Evolutionary conservation across 2,113 vertebrate species (phyloP).

Genomic region (Chrysemys picta): DNA sequence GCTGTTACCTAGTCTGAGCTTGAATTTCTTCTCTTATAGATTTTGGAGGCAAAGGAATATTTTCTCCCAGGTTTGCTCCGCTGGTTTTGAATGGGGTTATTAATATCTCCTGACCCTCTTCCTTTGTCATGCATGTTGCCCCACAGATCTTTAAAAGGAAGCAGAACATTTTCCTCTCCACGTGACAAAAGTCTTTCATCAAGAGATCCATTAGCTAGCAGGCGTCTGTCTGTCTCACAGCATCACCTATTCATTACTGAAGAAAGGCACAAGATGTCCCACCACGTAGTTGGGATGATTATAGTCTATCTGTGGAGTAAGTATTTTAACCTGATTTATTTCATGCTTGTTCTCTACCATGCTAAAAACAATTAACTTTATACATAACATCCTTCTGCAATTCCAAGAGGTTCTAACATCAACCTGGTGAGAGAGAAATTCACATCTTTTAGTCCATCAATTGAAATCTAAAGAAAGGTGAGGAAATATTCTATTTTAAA

Average conservation of each 20-base stretch:
- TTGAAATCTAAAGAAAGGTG: too few relatives aligned
- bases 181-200: neutral
- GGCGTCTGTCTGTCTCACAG: neutral
- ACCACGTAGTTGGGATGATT: neutral
- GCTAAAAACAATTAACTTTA: neutral
- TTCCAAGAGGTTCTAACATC: too few relatives aligned
- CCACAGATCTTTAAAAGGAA: too few relatives aligned
- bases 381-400: too few relatives aligned
- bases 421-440: too few relatives aligned
- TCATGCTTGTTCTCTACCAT: neutral
- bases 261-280: neutral
- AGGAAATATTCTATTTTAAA: too few relatives aligned
- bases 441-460: too few relatives aligned
- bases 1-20: neutral
- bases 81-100: neutral
- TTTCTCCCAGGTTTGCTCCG: neutral
- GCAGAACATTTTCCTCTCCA: too few relatives aligned
- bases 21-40: neutral
- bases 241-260: neutral
- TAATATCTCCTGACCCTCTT: neutral
- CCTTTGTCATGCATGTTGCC: neutral
- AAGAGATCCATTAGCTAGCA: neutral
- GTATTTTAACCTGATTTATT: neutral
- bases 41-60: neutral
- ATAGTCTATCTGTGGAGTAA: neutral